These are phyloP conservation scores for Acinonyx jubatus DNA, from an alignment of 2,113 vertebrate genomes.

Conservation along the genomic window DNA sequence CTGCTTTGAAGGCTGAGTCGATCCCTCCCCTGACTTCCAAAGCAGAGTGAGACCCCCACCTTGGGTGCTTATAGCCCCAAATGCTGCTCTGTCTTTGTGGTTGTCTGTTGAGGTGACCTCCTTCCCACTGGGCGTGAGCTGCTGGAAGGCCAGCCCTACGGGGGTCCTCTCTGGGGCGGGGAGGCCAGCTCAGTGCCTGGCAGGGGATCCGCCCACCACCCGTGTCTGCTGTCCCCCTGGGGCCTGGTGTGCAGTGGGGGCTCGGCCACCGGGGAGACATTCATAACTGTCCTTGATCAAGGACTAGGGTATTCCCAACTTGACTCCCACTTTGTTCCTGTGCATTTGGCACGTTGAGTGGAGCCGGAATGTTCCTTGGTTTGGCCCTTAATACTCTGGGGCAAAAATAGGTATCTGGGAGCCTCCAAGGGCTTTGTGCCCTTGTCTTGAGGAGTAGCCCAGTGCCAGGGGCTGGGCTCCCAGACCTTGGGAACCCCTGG, in stretches of 20 bases:
- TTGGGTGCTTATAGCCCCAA: accelerated
- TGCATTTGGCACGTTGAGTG: not conserved
- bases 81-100: accelerated
- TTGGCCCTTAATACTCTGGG: conserved; percentile 47
- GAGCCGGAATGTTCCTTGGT: conserved; percentile 33
- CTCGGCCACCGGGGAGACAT: not conserved
- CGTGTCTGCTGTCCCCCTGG: not conserved
- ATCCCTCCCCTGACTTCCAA: not conserved
- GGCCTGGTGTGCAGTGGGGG: not conserved
- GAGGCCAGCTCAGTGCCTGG: not conserved
- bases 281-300: too few relatives aligned
- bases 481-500: not conserved
- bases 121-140: not conserved
- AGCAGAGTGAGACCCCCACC: not conserved
- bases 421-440: conserved; percentile 39
- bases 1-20: not conserved
- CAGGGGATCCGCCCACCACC: not conserved
- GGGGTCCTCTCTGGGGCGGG: not conserved
- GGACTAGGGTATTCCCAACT: not conserved
- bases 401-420: conserved; percentile 70
- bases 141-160: not conserved
- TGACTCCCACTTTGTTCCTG: not conserved
- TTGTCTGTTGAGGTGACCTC: not conserved
- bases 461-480: not conserved
- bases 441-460: conserved; percentile 55